Conservation (phyloP, 1,140 invertebrate genomes). For the Drosophila sturtevanti region DNA sequence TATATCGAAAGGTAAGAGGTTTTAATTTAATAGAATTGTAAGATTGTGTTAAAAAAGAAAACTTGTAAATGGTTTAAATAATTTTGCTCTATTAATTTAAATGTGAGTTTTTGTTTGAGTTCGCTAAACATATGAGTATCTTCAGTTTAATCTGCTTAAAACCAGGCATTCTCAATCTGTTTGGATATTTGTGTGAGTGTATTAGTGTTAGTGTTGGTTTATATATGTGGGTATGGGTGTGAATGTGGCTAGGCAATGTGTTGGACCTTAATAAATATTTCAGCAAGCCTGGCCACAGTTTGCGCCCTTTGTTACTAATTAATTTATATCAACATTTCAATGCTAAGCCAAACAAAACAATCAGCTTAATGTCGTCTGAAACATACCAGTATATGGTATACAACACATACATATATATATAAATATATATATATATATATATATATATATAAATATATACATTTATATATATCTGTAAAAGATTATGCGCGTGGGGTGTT, state of each 20-base stretch:
- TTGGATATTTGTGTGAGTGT: not conserved
- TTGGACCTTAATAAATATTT: constrained; percentile 52
- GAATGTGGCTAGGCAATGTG: constrained; percentile 36
- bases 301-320: constrained; percentile 68
- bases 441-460: not conserved
- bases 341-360: constrained; percentile 79
- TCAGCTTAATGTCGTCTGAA: constrained; percentile 74
- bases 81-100: constrained; percentile 56
- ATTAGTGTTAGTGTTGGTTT: constrained; percentile 5
- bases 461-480: not conserved
- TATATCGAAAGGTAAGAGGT: not conserved
- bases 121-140: constrained; percentile 1
- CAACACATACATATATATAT: not conserved
- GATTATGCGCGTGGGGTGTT: constrained; percentile 14
- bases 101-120: constrained; percentile 23
- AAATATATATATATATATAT: constrained; percentile 9
- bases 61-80: constrained; percentile 36
- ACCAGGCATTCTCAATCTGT: constrained; percentile 22
- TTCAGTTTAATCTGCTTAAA: constrained; percentile 23
- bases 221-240: constrained; percentile 10
- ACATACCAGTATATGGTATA: constrained; percentile 11
- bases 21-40: not conserved
- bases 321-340: constrained; percentile 81
- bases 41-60: constrained; percentile 19
- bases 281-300: constrained; percentile 19